phyloP scores from a whole-genome alignment of 2,888 invertebrate genomes.

The Cephus pulcher region DNA sequence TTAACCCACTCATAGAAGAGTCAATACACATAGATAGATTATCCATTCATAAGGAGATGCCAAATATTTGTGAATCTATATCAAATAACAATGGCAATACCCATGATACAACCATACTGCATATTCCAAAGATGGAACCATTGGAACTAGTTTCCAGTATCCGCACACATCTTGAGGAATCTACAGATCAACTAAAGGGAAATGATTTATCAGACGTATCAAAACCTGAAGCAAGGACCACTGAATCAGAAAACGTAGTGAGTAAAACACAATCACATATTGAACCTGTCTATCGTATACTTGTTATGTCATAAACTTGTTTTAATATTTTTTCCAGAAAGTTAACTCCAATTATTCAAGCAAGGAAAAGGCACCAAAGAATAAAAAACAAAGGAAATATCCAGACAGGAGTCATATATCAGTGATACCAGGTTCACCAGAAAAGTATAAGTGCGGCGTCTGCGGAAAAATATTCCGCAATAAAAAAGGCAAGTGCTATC shows the following conservation, averaged over 20 bases:
- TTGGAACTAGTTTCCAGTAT: slow-evolving; percentile 21
- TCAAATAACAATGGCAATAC: background rate
- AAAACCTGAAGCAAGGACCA: background rate
- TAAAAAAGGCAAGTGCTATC: slow-evolving; percentile 64
- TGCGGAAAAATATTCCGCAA: slow-evolving; percentile 78
- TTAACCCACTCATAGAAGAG: background rate
- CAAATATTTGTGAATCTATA: background rate
- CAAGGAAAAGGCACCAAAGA: slow-evolving; percentile 11
- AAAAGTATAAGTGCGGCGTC: slow-evolving; percentile 73
- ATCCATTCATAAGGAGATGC: background rate
- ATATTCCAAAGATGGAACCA: slow-evolving; percentile 28
- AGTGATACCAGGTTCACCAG: slow-evolving; percentile 66
- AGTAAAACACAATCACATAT: no score
- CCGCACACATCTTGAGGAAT: slow-evolving; percentile 18
- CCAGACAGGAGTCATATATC: slow-evolving; percentile 53
- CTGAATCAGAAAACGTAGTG: no score
- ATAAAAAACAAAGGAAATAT: slow-evolving; percentile 26
- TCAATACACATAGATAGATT: background rate
- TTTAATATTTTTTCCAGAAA: slow-evolving; percentile 1
- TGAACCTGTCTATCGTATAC: no score
- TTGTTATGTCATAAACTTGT: no score
- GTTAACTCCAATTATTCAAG: background rate
- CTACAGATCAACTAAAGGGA: slow-evolving; percentile 2
- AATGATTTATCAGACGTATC: background rate
- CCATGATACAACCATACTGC: background rate